Evolutionary conservation across 2,888 invertebrate genomes (phyloP).

Genomic region (Gastracanthus pulcherrimus): DNA sequence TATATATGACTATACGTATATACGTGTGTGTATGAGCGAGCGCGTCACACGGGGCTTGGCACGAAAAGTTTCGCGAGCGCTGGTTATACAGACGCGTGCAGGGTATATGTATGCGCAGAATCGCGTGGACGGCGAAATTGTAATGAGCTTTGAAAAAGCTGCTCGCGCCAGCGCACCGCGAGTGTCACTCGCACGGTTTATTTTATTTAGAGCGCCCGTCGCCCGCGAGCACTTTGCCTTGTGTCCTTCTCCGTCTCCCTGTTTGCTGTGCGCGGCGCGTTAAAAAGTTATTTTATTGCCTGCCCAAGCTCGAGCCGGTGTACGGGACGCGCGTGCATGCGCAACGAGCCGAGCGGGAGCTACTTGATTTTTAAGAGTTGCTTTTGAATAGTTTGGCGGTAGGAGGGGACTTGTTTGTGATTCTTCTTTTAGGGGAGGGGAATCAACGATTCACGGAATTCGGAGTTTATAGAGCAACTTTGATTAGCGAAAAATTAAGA

Average conservation of each 20-base stretch:
- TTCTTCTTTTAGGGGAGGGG: too few relatives aligned
- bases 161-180: too few relatives aligned
- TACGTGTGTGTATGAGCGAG: not conserved
- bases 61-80: slow-evolving; percentile 24
- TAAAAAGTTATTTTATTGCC: slow-evolving; percentile 38
- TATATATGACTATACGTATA: not conserved
- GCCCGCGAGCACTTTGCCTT: slow-evolving; percentile 14
- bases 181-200: not conserved
- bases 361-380: slow-evolving; percentile 37
- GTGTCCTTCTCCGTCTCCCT: not conserved
- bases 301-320: too few relatives aligned
- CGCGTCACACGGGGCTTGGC: not conserved
- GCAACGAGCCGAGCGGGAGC: not conserved
- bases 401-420: not conserved
- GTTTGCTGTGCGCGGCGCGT: not conserved
- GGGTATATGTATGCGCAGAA: too few relatives aligned
- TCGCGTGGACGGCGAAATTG: slow-evolving; percentile 9
- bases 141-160: slow-evolving; percentile 49
- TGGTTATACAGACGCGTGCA: too few relatives aligned
- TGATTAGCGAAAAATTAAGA: too few relatives aligned
- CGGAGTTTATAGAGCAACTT: too few relatives aligned
- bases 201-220: not conserved
- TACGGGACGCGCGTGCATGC: too few relatives aligned
- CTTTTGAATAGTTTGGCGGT: not conserved
- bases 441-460: too few relatives aligned